Evolutionary conservation across 2,888 invertebrate genomes (phyloP).

Genomic region (Drosophila kambysellisi): DNA sequence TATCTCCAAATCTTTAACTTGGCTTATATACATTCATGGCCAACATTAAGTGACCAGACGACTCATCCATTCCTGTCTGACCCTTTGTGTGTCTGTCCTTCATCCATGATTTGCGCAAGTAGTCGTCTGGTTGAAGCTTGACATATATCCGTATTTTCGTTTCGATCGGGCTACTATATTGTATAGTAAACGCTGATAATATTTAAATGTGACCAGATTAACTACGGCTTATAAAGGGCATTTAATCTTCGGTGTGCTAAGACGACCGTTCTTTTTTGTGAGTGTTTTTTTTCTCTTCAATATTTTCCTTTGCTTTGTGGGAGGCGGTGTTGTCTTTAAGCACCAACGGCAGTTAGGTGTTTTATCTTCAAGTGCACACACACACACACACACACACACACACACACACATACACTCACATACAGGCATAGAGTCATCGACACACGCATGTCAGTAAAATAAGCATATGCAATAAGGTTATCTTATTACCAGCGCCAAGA

Average conservation of each 20-base stretch:
- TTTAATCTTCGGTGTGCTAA: neutral
- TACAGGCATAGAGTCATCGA: conserved; percentile 12
- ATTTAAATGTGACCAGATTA: neutral
- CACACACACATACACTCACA: conserved; percentile 5
- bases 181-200: neutral
- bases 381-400: conserved; percentile 5
- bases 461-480: conserved; percentile 80
- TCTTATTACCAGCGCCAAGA: conserved; percentile 67
- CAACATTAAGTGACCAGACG: neutral
- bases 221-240: neutral
- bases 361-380: conserved; percentile 48
- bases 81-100: neutral
- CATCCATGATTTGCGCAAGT: neutral
- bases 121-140: neutral
- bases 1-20: neutral
- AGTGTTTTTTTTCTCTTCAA: neutral
- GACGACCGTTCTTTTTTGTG: neutral
- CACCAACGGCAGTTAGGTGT: conserved; percentile 58
- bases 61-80: neutral
- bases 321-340: conserved; percentile 50
- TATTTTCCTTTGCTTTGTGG: conserved; percentile 23
- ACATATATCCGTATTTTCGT: neutral
- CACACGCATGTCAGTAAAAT: conserved; percentile 63
- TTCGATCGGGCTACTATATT: neutral
- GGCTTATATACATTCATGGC: neutral